Evolutionary conservation across 1,140 invertebrate genomes (phyloP).

Genomic region (Marisa cornuarietis): DNA sequence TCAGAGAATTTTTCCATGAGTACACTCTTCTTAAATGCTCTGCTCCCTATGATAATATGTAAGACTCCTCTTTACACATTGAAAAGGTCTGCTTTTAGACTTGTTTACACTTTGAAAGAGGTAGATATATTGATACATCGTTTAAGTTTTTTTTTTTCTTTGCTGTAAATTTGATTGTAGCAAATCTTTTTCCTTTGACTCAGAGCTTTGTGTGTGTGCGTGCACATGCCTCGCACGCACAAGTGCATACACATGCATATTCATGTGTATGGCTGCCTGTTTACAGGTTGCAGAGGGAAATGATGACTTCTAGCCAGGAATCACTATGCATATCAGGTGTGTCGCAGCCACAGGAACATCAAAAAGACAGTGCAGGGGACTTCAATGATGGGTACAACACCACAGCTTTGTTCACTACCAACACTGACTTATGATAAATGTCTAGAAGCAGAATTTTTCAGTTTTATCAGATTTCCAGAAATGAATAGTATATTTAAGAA

Average conservation of each 20-base stretch:
- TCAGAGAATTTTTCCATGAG: background rate
- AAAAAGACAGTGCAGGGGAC: background rate
- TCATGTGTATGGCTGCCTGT: background rate
- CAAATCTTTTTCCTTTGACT: no score
- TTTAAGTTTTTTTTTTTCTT: background rate
- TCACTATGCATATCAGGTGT: background rate
- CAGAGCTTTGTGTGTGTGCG: no score
- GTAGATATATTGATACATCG: background rate
- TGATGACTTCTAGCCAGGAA: slow-evolving; percentile 13
- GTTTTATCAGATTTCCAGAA: background rate
- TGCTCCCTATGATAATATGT: background rate
- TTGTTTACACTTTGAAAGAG: background rate
- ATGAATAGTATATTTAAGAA: background rate
- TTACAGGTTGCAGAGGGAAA: background rate
- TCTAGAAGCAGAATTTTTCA: background rate
- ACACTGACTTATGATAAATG: background rate
- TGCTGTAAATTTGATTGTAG: background rate
- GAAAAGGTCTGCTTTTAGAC: background rate
- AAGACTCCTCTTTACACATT: no score
- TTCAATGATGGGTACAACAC: background rate
- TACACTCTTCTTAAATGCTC: background rate
- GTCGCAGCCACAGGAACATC: background rate
- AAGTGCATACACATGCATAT: background rate
- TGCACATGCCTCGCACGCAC: no score
- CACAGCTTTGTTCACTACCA: background rate